Evolutionary conservation across 2,113 vertebrate genomes (phyloP), one percentile per base, ranked within the genome.

Genomic region (Eptatretus burgeri): DNA sequence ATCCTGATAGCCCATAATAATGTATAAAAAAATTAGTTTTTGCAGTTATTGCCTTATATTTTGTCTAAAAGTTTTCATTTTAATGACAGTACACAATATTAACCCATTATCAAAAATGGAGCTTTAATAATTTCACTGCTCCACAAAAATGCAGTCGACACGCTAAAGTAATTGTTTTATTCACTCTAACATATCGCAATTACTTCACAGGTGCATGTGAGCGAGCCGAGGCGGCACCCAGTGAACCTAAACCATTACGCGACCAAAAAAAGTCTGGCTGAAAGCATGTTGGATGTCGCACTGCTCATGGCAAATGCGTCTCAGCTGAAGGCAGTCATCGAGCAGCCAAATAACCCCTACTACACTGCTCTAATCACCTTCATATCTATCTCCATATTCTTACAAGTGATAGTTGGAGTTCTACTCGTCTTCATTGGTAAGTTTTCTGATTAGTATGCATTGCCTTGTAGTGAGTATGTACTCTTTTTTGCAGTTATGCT

Each of bases 251-350:
- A 98, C 74, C 78, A 84, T 66, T 98, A 98, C 0, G 87, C 91
- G 65, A 98, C 91, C 65, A 98, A 98, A 79, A 98, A 98, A 77
- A 94, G 85, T 0, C 85, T 82, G 0, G 89, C 87, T 0, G 84
- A 98, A 70, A 98, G 89, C 76, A 94, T 98, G 89, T 71, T 98
- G 76, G 91, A 98, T 66, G 73, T 98, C 2, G 91, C 91, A 1
- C 74, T 98, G 64, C 81, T 98, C 63, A 85, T 98, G 87, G 91
- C 91, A 51, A 98, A 96, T 0, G 87, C 89, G 0, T 93, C 91
- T 2, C 91, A 98, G 74, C 78, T 98, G 69, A 96, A 98, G 69
- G 84, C 84, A 0, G 82, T 98, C 51, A 64, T 98, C 64, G 80
- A 82, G 51, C 81, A 94, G 67, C 69, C 80, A 0, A 16, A 56